Evolutionary conservation across 2,888 invertebrate genomes (phyloP).

Genomic region (Lycia hirtaria): DNA sequence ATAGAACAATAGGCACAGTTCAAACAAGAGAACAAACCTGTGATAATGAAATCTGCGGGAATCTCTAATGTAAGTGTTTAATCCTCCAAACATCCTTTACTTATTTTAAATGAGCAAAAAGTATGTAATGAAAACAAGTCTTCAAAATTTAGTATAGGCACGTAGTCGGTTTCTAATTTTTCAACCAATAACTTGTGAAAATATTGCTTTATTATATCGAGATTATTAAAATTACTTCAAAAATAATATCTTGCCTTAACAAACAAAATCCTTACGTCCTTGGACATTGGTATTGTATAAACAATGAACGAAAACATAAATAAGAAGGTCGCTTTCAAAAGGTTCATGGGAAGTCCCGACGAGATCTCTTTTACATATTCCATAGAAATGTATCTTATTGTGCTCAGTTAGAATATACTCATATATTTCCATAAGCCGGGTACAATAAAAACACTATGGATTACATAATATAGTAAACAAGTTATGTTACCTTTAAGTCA

Average conservation of each 20-base stretch:
- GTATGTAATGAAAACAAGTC: no score
- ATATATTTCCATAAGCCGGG: constrained; percentile 5
- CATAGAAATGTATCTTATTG: constrained; percentile 1
- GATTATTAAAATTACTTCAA: neutral
- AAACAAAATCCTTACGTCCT: neutral
- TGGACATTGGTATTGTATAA: neutral
- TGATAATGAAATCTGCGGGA: no score
- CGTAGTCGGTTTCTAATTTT: no score
- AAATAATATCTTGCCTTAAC: neutral
- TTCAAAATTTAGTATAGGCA: no score
- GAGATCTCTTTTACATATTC: constrained; percentile 13
- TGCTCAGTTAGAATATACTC: constrained; percentile 1
- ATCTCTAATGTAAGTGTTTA: no score
- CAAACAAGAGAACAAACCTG: no score
- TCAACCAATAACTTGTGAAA: no score
- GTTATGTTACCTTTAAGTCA: no score
- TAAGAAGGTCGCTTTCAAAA: neutral
- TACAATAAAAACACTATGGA: neutral
- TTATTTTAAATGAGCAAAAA: no score
- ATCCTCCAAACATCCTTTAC: no score
- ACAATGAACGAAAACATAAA: constrained; percentile 8
- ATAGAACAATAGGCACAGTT: no score
- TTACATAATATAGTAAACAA: neutral
- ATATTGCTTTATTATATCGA: no score
- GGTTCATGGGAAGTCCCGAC: constrained; percentile 2